Evolutionary conservation across 2,888 invertebrate species (phyloP).

Genomic region (Ryuthela nishihirai): DNA sequence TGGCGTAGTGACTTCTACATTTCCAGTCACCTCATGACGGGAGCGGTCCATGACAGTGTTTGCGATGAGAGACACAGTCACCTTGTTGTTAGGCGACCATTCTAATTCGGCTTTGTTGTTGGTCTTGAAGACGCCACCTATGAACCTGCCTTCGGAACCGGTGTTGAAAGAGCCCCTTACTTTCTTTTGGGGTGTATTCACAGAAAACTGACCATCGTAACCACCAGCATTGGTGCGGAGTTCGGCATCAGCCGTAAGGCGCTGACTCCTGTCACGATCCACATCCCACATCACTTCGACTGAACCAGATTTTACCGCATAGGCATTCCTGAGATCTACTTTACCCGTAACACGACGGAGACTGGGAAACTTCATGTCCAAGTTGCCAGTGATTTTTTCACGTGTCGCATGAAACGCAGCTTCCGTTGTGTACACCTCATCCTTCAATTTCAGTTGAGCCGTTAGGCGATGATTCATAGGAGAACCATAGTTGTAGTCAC

Average conservation of each 20-base stretch:
- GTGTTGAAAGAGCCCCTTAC: conserved; percentile 17
- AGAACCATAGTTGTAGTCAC: conserved; percentile 4
- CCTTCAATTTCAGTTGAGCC: conserved; percentile 4
- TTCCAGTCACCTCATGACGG: conserved; percentile 10
- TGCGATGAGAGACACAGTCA: conserved; percentile 4
- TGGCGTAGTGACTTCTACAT: conserved; percentile 20
- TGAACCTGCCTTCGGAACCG: conserved; percentile 13
- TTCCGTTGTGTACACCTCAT: conserved; percentile 15
- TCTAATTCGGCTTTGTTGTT: conserved; percentile 22
- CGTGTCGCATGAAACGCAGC: background rate
- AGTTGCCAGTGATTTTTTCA: conserved; percentile 15
- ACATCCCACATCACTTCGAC: conserved; percentile 32
- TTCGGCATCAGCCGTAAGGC: conserved; percentile 23
- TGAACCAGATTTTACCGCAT: conserved; percentile 12
- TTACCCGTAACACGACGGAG: conserved; percentile 8
- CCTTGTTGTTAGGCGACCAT: conserved; percentile 19
- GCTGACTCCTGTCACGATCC: conserved; percentile 28
- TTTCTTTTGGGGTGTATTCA: conserved; percentile 15
- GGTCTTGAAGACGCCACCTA: conserved; percentile 11
- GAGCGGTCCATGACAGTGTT: conserved; percentile 3
- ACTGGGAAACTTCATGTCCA: conserved; percentile 23
- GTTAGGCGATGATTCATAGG: conserved; percentile 17
- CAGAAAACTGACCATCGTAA: conserved; percentile 16
- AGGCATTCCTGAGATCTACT: conserved; percentile 11
- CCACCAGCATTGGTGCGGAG: conserved; percentile 9